These are phyloP conservation scores for Lymantria monacha DNA, from an alignment of 2,888 invertebrate genomes.

Conservation along the genomic window DNA sequence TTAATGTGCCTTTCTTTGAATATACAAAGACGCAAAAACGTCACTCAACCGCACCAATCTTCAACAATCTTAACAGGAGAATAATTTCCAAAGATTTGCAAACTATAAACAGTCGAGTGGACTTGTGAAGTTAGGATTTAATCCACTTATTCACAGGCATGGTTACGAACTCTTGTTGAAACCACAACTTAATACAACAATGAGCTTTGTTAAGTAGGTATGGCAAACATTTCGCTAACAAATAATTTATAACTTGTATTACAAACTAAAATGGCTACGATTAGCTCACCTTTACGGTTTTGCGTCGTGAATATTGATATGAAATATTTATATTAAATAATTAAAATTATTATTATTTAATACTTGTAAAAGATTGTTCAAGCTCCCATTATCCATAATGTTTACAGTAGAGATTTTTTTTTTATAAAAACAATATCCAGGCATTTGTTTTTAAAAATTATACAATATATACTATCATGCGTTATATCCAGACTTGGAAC, in stretches of 20 bases:
- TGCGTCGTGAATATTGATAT: too few relatives aligned
- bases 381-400: too few relatives aligned
- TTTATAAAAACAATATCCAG: too few relatives aligned
- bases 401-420: too few relatives aligned
- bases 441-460: too few relatives aligned
- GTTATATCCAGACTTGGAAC: too few relatives aligned
- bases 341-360: too few relatives aligned
- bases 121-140: constrained; percentile 52
- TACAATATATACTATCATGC: too few relatives aligned
- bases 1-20: too few relatives aligned
- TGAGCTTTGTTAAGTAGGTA: constrained; percentile 53
- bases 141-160: constrained; percentile 67
- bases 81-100: constrained; percentile 32
- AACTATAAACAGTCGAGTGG: constrained; percentile 31
- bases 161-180: constrained; percentile 45
- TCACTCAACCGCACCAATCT: not conserved
- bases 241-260: constrained; percentile 34
- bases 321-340: too few relatives aligned
- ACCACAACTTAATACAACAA: constrained; percentile 63
- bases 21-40: not conserved
- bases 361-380: too few relatives aligned
- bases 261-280: constrained; percentile 14
- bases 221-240: constrained; percentile 20
- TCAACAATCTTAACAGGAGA: constrained; percentile 12
- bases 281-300: constrained; percentile 5